phyloP scores from a whole-genome alignment of 1,140 invertebrate genomes.

The Pissodes strobi region DNA sequence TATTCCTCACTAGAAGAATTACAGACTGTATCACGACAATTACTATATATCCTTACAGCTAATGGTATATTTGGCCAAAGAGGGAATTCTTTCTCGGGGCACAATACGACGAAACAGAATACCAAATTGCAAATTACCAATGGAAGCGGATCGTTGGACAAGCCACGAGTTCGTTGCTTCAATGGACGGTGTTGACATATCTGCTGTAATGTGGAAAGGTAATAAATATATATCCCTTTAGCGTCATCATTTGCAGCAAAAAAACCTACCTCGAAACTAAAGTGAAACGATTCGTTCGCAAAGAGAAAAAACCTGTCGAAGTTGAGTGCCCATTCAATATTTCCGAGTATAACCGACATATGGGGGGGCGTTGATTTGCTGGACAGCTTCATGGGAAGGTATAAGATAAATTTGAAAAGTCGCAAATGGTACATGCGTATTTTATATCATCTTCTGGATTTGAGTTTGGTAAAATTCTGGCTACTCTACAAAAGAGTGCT shows the following conservation, averaged over 20 bases:
- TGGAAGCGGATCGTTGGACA: no score
- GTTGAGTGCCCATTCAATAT: conserved; percentile 25
- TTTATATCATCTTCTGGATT: conserved; percentile 47
- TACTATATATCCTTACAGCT: conserved; percentile 34
- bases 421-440: no score
- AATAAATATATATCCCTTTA: conserved; percentile 32
- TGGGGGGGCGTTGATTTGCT: conserved; percentile 53
- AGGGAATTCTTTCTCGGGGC: conserved; percentile 36
- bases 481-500: conserved; percentile 28
- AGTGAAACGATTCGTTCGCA: conserved; percentile 26
- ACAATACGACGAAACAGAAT: conserved; percentile 41
- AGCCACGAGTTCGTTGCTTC: no score
- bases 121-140: conserved; percentile 35
- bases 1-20: no score
- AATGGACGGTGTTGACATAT: conserved; percentile 26
- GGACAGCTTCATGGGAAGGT: conserved; percentile 56
- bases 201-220: conserved; percentile 37
- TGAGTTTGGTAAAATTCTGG: conserved; percentile 43
- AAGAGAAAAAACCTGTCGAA: conserved; percentile 27
- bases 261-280: conserved; percentile 1
- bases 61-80: conserved; percentile 34
- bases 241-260: no score
- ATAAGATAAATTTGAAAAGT: no score
- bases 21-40: no score
- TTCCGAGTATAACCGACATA: conserved; percentile 17